phyloP scores from a whole-genome alignment of 2,888 invertebrate genomes.

The Automeris io region DNA sequence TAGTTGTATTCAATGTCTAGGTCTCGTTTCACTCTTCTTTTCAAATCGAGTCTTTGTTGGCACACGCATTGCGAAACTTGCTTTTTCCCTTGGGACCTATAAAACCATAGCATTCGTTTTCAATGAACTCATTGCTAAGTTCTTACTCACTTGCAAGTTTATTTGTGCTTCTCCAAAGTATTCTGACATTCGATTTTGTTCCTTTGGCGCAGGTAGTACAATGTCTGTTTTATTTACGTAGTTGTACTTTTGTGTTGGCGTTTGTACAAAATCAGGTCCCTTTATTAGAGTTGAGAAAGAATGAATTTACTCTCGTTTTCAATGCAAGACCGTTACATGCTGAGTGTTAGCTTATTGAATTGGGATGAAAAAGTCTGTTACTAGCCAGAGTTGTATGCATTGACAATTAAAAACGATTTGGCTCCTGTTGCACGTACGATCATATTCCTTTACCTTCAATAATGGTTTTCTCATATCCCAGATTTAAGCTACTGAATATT shows the following conservation, averaged over 20 bases:
- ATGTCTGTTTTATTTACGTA: not conserved
- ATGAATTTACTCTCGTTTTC: constrained; percentile 35
- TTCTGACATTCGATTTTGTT: constrained; percentile 7
- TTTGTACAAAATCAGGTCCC: constrained; percentile 42
- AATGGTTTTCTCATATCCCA: no score
- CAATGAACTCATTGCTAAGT: constrained; percentile 58
- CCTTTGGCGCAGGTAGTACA: constrained; percentile 5
- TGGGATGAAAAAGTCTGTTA: constrained; percentile 14
- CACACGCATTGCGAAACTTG: constrained; percentile 46
- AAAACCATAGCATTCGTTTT: constrained; percentile 59
- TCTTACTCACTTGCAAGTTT: constrained; percentile 30
- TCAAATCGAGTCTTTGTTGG: constrained; percentile 58
- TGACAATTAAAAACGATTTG: no score
- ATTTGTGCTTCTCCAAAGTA: constrained; percentile 14
- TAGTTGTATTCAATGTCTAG: constrained; percentile 16
- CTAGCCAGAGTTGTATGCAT: not conserved
- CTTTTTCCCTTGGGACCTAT: constrained; percentile 51
- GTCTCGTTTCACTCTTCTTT: constrained; percentile 59
- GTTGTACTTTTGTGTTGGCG: constrained; percentile 14
- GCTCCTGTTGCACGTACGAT: no score
- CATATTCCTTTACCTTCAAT: no score
- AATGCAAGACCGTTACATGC: constrained; percentile 59
- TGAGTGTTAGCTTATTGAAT: constrained; percentile 25
- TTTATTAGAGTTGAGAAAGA: constrained; percentile 28
- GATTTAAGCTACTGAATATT: no score